Evolutionary conservation across 1,140 invertebrate species (phyloP), one percentile per base, ranked within the genome.

Genomic region (Harpegnathos saltator): DNA sequence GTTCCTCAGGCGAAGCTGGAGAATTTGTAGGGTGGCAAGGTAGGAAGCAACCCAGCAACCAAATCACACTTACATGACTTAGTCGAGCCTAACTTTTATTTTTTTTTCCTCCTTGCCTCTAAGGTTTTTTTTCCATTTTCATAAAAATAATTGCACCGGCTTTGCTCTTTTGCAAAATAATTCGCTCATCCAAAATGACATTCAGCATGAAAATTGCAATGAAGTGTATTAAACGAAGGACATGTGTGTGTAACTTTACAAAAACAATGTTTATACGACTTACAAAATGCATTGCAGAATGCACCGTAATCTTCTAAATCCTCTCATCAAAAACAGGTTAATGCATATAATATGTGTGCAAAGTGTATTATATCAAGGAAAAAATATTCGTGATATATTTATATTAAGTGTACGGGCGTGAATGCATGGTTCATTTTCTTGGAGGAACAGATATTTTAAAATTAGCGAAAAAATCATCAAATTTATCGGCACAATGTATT

Each of bases 21-120:
- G 96, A 97, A 93, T 97, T 97, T 96, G 96, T 97, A 95, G 96
- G 96, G 95, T 97, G 96, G 96, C 96, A 97, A 97, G 96, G 96
- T 97, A 96, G 95, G 96, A 95, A 95, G 94, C 93, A 94, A 94
- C 93, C 93, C 93, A 93, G 92, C 93, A 93, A 94, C 91, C 93
- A 93, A 94, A 94, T 94, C 93, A 94, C 92, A 94, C 92, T 93
- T 92, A 94, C 92, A 93, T 94, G 91, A 94, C 90, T 92, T 94
- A 93, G 91, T 91, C 83, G 86, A 86, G 78, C 83, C 84, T 87
- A 87, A 90, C 83, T 87, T 89, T 84, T 87, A 83, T 66, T 87
- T 88, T 81, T 89, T 89, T 88, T 66, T 89, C 85, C 84, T 88
- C 84, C 87, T 83, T 80, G 77, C 82, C 75, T 86, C 68, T 82